phyloP scores from a whole-genome alignment of 2,888 invertebrate species.

The Parelbella ahira region DNA sequence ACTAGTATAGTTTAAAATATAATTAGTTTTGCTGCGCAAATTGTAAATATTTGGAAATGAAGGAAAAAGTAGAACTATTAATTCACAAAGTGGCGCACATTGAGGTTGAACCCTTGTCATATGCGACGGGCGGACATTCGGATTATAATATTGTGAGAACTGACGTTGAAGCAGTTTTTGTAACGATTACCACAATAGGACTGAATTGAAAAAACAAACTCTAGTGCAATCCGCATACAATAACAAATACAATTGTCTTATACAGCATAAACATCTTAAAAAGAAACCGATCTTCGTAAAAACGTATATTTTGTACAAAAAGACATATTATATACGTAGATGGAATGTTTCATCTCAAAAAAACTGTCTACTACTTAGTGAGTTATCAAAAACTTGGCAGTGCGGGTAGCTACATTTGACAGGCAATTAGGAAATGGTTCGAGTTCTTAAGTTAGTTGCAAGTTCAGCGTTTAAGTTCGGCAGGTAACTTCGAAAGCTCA shows the following conservation, averaged over 20 bases:
- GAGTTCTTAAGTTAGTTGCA: slow-evolving; percentile 15
- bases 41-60: slow-evolving; percentile 7
- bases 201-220: too few relatives aligned
- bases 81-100: slow-evolving; percentile 15
- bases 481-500: slow-evolving; percentile 14
- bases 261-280: too few relatives aligned
- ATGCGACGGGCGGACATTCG: slow-evolving; percentile 44
- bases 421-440: slow-evolving; percentile 23
- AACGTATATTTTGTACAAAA: too few relatives aligned
- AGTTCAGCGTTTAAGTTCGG: slow-evolving; percentile 21
- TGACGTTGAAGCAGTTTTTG: slow-evolving; percentile 15
- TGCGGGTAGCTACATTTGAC: slow-evolving; percentile 19
- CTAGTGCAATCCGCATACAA: too few relatives aligned
- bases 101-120: slow-evolving; percentile 50
- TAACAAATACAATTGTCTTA: too few relatives aligned
- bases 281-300: too few relatives aligned
- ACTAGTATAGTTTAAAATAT: too few relatives aligned
- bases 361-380: not conserved
- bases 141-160: slow-evolving; percentile 39
- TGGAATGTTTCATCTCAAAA: too few relatives aligned
- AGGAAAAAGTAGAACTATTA: slow-evolving; percentile 18
- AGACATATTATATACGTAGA: too few relatives aligned
- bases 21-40: too few relatives aligned
- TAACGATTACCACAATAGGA: too few relatives aligned
- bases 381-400: slow-evolving; percentile 5